Evolutionary conservation across 2,888 invertebrate genomes (phyloP), one percentile per base, ranked within the genome.

Genomic region (Thereva unica): DNA sequence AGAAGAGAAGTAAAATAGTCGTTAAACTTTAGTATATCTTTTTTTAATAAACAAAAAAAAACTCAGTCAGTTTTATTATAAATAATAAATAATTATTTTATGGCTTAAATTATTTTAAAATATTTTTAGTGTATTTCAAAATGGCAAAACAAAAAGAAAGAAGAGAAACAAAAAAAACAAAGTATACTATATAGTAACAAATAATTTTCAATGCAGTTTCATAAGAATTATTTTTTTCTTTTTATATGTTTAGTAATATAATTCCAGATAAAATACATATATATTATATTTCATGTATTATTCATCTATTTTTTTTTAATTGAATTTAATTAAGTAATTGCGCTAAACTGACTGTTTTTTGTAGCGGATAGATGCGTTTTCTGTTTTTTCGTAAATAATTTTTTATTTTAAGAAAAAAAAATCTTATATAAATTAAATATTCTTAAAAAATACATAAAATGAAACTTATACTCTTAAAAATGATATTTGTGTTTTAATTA

Each of bases 351-450:
- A 61, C 61, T 61, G 61, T 61, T 61, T 61, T 23, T 23, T 23
- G 23, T 61, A 61, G 61, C 49, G 61, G 23, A 61, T 61, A 61
- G 61, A 50, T 50, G 61, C 61, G 50, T 40, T 61, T 61, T 61
- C 50, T 23, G 23, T 61, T 61, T 42, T 61, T 61, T 61, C 61
- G 50, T 61, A 61, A 61, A 50, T 49, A 61, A 50, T 61, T 61
- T 50, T 59, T 50, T 61, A 61, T 49, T 49, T 61, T 41, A 50
- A 61, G 50, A 50, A 61, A 61, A 47, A 49, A 40, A 50, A 61
- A 50, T 61, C 61, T 61, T 61, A 61, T 61, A 61, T 61, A 61
- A 61, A 61, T 59, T 45, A 59, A 59, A 47, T 61, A 61, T 61
- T 61, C 61, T 61, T 61, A 61, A 61, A 61, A 61, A 61, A 61